A percentile compares a stretch with the other conserved stretches of the same genome.
These are phyloP conservation scores for Polyodon spathula DNA, from an alignment of 2,113 vertebrate species.

Conservation along the genomic window DNA sequence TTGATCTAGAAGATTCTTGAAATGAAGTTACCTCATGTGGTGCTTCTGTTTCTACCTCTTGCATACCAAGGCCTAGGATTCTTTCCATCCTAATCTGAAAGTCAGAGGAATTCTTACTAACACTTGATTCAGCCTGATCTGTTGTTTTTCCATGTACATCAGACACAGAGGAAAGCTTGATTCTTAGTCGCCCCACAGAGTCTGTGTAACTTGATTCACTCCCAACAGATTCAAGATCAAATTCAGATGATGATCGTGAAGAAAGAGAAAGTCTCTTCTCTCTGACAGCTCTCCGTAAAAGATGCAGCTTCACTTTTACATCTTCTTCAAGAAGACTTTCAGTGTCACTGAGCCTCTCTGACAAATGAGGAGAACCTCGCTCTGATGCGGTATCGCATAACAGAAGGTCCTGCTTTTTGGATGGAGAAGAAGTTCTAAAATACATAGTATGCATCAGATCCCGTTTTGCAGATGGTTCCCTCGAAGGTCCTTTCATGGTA, in stretches of 20 bases:
- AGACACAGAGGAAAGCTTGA: constrained; percentile 38
- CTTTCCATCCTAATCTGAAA: constrained; percentile 37
- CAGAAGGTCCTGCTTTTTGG: constrained; percentile 37
- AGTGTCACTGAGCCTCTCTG: constrained; percentile 57
- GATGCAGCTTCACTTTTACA: constrained; percentile 74
- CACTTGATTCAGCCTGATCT: constrained; percentile 29
- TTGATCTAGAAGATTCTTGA: constrained; percentile 54
- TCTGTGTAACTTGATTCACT: constrained; percentile 53
- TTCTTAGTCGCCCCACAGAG: constrained; percentile 46
- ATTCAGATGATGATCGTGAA: constrained; percentile 65
- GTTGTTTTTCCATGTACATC: constrained; percentile 35
- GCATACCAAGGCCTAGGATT: constrained; percentile 25
- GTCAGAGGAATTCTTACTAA: constrained; percentile 25
- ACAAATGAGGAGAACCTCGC: constrained; percentile 48
- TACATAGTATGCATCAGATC: constrained; percentile 67
- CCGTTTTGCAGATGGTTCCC: constrained; percentile 36
- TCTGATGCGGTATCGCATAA: constrained; percentile 53
- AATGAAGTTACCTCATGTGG: constrained; percentile 45
- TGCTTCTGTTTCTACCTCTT: constrained; percentile 19
- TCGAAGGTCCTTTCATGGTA: constrained; percentile 43
- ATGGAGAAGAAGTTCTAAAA: constrained; percentile 56
- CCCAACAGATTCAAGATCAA: constrained; percentile 52
- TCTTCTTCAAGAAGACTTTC: constrained; percentile 79
- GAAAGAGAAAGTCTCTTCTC: constrained; percentile 61
- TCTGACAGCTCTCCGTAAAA: constrained; percentile 66